Evolutionary conservation across 2,113 vertebrate genomes (phyloP).

Genomic region (Gopherus evgoodei): DNA sequence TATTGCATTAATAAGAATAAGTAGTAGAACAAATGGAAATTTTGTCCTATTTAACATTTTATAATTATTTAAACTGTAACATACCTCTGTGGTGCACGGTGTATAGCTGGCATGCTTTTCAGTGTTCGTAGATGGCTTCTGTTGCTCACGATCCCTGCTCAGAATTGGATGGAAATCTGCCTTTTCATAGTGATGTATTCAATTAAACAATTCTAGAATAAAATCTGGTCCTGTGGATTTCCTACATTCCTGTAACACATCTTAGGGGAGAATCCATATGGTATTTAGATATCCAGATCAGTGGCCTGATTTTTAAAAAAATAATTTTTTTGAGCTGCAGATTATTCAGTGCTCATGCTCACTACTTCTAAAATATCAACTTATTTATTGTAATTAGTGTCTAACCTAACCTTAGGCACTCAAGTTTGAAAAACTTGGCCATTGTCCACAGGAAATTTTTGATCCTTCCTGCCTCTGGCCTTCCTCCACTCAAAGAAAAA

Average conservation of each 20-base stretch:
- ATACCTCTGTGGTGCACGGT: background rate
- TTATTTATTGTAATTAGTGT: background rate
- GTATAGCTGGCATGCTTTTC: background rate
- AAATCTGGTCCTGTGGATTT: background rate
- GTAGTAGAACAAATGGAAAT: background rate
- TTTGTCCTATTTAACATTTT: background rate
- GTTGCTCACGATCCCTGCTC: background rate
- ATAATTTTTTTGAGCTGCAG: background rate
- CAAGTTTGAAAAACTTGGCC: background rate
- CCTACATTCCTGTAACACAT: background rate
- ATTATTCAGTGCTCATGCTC: background rate
- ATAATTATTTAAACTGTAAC: background rate
- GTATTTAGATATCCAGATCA: background rate
- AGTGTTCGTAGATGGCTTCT: background rate
- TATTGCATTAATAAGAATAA: background rate
- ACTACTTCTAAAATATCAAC: background rate
- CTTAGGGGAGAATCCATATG: background rate
- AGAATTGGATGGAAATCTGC: background rate
- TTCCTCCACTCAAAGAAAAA: background rate
- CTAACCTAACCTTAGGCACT: background rate
- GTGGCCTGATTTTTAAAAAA: background rate
- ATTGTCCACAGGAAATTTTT: background rate
- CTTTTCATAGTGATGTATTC: background rate
- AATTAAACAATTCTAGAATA: background rate
- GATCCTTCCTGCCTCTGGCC: background rate